These are phyloP conservation scores for Regulus satrapa DNA, from an alignment of 2,113 vertebrate genomes.

Conservation along the genomic window DNA sequence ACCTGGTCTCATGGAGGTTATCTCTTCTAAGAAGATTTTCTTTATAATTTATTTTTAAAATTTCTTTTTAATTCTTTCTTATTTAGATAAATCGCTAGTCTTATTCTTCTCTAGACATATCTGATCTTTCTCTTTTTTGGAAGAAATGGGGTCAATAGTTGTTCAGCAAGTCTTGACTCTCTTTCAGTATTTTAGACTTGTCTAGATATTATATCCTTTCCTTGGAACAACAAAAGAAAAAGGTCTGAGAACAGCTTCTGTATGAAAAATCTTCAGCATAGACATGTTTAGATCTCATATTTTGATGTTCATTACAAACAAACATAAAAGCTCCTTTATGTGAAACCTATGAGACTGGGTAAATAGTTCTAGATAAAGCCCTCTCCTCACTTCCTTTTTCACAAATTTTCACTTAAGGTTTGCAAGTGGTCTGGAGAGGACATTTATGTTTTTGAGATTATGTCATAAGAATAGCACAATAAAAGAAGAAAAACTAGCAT, in stretches of 20 bases:
- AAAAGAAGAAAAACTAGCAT: not conserved
- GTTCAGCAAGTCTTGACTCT: not conserved
- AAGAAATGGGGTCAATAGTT: not conserved
- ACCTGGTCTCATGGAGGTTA: not conserved
- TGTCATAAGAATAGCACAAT: not conserved
- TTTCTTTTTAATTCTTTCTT: not conserved
- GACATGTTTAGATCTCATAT: not conserved
- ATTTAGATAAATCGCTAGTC: not conserved
- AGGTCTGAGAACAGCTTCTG: not conserved
- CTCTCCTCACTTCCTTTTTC: not conserved
- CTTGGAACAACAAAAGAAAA: not conserved
- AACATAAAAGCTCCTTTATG: fast-evolving
- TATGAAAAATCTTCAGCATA: not conserved
- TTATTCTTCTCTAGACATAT: not conserved
- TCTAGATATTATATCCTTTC: not conserved
- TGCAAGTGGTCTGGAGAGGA: not conserved
- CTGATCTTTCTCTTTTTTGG: not conserved
- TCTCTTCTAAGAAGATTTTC: not conserved
- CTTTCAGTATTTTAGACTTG: not conserved
- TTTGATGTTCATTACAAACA: not conserved
- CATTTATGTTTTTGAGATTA: not conserved
- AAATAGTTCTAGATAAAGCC: not conserved
- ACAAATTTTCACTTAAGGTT: not conserved
- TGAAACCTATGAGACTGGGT: not conserved
- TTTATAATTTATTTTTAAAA: not conserved